Percentiles rank a stretch among this genome's conserved stretches.
phyloP scores from a whole-genome alignment of 2,888 invertebrate genomes.

The Argyra leucocephala region DNA sequence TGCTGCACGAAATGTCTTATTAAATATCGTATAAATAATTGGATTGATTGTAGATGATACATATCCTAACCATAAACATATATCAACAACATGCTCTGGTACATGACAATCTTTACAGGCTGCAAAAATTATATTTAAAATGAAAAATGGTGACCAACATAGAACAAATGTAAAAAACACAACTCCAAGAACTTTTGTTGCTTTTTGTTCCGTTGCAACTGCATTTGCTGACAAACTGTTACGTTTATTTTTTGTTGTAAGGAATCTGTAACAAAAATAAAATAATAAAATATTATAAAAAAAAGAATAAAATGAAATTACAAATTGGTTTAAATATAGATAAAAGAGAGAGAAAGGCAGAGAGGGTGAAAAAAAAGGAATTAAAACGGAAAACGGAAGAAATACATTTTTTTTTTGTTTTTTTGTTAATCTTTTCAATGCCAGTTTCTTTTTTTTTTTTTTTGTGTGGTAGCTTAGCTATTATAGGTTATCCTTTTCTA shows the following conservation, averaged over 20 bases:
- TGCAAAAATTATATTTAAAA: constrained; percentile 77
- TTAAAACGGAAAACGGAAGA: too few species aligned
- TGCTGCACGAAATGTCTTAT: constrained; percentile 77
- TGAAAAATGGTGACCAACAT: constrained; percentile 89
- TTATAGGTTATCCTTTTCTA: too few species aligned
- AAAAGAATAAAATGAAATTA: too few species aligned
- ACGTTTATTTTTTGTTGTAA: constrained; percentile 60
- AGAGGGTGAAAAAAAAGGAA: too few species aligned
- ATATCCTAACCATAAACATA: constrained; percentile 86
- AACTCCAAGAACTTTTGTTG: constrained; percentile 75
- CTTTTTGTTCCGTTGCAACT: constrained; percentile 88
- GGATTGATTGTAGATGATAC: constrained; percentile 89
- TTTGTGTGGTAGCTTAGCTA: too few species aligned
- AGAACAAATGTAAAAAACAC: constrained; percentile 88
- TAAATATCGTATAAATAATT: constrained; percentile 88
- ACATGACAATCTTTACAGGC: constrained; percentile 71
- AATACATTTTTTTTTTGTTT: too few species aligned
- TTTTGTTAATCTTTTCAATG: too few species aligned
- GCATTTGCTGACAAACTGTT: constrained; percentile 66
- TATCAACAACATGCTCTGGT: constrained; percentile 58
- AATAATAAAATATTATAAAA: too few species aligned
- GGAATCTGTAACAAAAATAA: too few species aligned
- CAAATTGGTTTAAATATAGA: too few species aligned
- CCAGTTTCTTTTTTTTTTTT: too few species aligned
- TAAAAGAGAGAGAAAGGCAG: too few species aligned